phyloP scores from a whole-genome alignment of 2,113 vertebrate genomes.

The Sebastes schlegelii region DNA sequence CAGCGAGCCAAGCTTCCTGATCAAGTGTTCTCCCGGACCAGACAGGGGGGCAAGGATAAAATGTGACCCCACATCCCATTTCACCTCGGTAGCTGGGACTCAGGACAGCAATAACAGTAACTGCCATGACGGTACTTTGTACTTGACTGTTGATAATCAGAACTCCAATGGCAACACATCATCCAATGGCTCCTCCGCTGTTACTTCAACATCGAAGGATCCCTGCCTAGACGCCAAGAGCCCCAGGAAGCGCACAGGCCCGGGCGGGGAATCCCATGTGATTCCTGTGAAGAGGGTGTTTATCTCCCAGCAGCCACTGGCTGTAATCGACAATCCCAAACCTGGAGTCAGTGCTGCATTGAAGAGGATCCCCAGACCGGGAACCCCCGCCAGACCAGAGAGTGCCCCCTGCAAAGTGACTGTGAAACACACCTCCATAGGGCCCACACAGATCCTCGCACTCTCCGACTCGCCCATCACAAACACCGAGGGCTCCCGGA shows the following conservation, averaged over 20 bases:
- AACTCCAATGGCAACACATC: conserved; percentile 87
- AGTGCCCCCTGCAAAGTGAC: conserved; percentile 84
- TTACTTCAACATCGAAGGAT: conserved; percentile 84
- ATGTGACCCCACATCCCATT: conserved; percentile 82
- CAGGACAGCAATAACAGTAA: conserved; percentile 88
- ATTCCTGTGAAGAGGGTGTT: conserved; percentile 95
- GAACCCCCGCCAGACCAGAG: conserved; percentile 85
- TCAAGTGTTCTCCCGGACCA: conserved; percentile 83
- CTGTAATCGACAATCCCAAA: conserved; percentile 82
- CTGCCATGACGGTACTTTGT: conserved; percentile 87
- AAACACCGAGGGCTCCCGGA: conserved; percentile 83
- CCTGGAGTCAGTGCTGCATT: conserved; percentile 70
- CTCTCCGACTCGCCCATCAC: conserved; percentile 83
- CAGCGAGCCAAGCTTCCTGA: conserved; percentile 85
- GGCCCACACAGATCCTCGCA: conserved; percentile 81
- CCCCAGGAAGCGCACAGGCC: conserved; percentile 87
- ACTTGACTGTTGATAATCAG: conserved; percentile 88
- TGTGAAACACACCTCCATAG: conserved; percentile 80
- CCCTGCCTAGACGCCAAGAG: conserved; percentile 87
- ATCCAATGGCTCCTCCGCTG: conserved; percentile 82
- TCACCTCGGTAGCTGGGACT: conserved; percentile 82
- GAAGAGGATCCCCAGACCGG: conserved; percentile 87
- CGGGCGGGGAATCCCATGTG: conserved; percentile 88
- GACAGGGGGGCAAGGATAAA: conserved; percentile 88
- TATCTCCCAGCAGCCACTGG: conserved; percentile 87